Percentiles rank a stretch among this genome's conserved stretches.
Conservation (phyloP, 2,113 vertebrate species). For the Equus quagga region DNA sequence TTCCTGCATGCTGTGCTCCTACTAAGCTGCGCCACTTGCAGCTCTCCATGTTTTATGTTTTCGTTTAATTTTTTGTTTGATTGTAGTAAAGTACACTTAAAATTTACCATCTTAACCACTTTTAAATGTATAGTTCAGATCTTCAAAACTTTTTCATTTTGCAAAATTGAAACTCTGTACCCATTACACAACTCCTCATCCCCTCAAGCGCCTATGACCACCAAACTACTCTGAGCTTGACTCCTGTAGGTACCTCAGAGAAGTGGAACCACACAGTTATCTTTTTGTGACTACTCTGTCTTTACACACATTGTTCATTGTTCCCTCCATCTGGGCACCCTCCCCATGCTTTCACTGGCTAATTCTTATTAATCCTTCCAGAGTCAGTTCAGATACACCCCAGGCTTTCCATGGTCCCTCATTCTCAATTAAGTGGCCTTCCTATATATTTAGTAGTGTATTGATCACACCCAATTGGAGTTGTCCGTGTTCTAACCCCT, state of each 20-base stretch:
- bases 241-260: not conserved
- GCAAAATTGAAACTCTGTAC: not conserved
- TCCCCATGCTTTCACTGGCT: not conserved
- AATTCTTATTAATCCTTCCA: not conserved
- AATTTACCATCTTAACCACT: not conserved
- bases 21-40: not conserved
- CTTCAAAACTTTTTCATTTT: not conserved
- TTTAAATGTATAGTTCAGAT: too few species aligned
- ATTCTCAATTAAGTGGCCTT: not conserved
- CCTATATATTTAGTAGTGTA: not conserved
- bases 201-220: not conserved
- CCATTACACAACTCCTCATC: too few species aligned
- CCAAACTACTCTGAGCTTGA: not conserved
- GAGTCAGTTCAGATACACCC: not conserved
- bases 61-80: too few species aligned
- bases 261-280: not conserved
- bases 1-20: not conserved
- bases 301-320: not conserved
- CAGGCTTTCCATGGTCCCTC: not conserved
- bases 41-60: not conserved
- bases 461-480: not conserved
- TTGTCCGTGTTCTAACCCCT: not conserved
- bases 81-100: not conserved
- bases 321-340: not conserved
- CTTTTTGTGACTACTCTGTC: not conserved